phyloP scores from a whole-genome alignment of 2,888 invertebrate genomes.

The Drosophila koepferae region DNA sequence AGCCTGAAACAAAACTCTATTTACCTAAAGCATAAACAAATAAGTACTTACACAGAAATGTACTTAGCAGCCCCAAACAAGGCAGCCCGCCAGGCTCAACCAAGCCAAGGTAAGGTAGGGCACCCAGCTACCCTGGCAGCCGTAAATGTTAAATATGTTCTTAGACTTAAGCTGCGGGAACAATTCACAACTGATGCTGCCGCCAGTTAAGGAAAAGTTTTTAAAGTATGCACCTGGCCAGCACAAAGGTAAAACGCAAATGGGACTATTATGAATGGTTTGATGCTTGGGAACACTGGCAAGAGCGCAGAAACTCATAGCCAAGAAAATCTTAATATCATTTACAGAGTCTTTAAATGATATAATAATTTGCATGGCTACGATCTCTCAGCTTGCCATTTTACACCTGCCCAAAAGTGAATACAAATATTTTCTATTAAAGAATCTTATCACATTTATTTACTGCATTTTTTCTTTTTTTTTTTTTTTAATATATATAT shows the following conservation, averaged over 20 bases:
- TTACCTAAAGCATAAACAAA: slow-evolving; percentile 31
- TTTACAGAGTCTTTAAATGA: not conserved
- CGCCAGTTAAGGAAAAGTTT: slow-evolving; percentile 27
- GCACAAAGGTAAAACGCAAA: slow-evolving; percentile 12
- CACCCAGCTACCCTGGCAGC: slow-evolving; percentile 44
- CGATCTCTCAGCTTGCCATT: not conserved
- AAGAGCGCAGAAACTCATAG: not conserved
- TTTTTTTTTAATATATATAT: slow-evolving; percentile 40
- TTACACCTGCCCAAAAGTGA: slow-evolving; percentile 8
- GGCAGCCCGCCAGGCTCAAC: not conserved
- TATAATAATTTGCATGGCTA: not conserved
- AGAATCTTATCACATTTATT: slow-evolving; percentile 85
- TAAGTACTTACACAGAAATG: slow-evolving; percentile 25
- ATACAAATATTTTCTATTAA: slow-evolving; percentile 65
- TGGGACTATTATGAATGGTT: slow-evolving; percentile 9
- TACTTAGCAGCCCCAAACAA: slow-evolving; percentile 10
- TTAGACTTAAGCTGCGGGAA: slow-evolving; percentile 68
- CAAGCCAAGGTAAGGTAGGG: too few relatives aligned
- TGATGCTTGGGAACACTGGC: not conserved
- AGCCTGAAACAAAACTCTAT: slow-evolving; percentile 28
- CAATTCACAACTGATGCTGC: slow-evolving; percentile 68
- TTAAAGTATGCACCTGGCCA: slow-evolving; percentile 9
- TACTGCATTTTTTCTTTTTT: slow-evolving; percentile 78
- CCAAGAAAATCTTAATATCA: too few relatives aligned
- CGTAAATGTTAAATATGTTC: slow-evolving; percentile 67